Conservation (phyloP, 2,888 invertebrate genomes). For the Oegoconia quadripuncta region DNA sequence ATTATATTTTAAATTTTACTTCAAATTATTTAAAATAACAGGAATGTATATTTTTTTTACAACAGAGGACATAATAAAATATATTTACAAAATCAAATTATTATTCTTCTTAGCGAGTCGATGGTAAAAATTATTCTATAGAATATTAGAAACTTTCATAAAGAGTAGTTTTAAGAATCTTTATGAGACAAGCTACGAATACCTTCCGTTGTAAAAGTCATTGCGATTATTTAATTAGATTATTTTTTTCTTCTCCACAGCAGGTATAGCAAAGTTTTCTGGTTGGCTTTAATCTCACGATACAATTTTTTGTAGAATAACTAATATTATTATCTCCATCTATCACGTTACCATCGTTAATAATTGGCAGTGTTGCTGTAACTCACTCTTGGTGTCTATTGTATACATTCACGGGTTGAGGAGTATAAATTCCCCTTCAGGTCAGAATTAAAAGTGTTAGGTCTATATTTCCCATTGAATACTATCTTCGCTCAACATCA, state of each 20-base stretch:
- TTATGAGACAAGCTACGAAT: no score
- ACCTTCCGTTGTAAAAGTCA: no score
- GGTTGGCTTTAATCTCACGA: slow-evolving; percentile 8
- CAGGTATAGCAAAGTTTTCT: background rate
- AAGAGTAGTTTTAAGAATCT: no score
- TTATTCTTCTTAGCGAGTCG: no score
- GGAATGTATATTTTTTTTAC: no score
- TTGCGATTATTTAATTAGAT: no score
- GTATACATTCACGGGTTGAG: slow-evolving; percentile 26
- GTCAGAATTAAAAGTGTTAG: slow-evolving; percentile 30
- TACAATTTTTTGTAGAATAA: background rate
- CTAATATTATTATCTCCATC: slow-evolving; percentile 9
- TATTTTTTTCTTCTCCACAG: background rate
- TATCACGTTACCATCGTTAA: slow-evolving; percentile 6
- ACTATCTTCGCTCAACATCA: slow-evolving; percentile 12
- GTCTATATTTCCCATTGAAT: slow-evolving; percentile 19
- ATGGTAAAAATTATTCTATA: no score
- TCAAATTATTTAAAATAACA: no score
- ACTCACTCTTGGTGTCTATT: background rate
- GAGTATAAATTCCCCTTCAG: slow-evolving; percentile 31
- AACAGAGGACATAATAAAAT: no score
- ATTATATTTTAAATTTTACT: no score
- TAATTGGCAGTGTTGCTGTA: background rate
- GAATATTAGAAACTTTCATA: no score
- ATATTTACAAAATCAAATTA: no score